These are phyloP conservation scores for Mallateleia sp. DNA, from an alignment of 2,888 invertebrate genomes.

Conservation along the genomic window DNA sequence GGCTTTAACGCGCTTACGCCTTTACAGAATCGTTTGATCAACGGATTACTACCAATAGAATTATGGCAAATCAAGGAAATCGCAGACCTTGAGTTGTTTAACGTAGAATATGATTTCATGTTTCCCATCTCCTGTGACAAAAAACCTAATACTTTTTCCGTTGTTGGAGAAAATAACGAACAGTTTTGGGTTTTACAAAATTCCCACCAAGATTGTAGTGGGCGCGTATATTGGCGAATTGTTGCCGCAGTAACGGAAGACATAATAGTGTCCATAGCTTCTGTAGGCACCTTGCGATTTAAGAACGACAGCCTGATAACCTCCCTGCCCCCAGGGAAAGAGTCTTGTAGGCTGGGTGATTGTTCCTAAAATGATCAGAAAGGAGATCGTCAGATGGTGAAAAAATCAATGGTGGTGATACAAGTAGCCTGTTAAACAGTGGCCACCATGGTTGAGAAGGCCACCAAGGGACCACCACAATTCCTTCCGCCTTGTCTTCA, in stretches of 20 bases:
- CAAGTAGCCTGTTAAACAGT: neutral
- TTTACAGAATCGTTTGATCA: neutral
- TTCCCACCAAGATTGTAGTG: conserved; percentile 54
- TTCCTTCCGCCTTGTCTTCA: conserved; percentile 1
- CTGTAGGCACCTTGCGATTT: neutral
- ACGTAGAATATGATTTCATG: conserved; percentile 2
- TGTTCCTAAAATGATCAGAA: conserved; percentile 9
- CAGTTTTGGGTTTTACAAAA: conserved; percentile 28
- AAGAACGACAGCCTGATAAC: conserved; percentile 13
- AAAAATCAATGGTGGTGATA: neutral
- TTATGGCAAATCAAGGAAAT: neutral
- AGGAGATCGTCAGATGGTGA: neutral
- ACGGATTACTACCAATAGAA: neutral
- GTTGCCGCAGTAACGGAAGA: conserved; percentile 67
- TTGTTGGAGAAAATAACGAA: conserved; percentile 20
- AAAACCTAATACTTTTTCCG: conserved; percentile 41
- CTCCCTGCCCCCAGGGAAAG: conserved; percentile 34
- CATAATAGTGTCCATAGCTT: neutral
- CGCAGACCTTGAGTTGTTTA: neutral
- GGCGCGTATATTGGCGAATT: conserved; percentile 52
- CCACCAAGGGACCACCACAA: neutral
- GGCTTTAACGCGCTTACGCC: conserved; percentile 43
- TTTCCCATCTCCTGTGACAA: conserved; percentile 9
- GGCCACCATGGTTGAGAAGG: conserved; percentile 15
- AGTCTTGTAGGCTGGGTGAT: conserved; percentile 7